Base-by-base conservation (phyloP, 2,888 invertebrate genomes). In the Mystacides longicornis region DNA sequence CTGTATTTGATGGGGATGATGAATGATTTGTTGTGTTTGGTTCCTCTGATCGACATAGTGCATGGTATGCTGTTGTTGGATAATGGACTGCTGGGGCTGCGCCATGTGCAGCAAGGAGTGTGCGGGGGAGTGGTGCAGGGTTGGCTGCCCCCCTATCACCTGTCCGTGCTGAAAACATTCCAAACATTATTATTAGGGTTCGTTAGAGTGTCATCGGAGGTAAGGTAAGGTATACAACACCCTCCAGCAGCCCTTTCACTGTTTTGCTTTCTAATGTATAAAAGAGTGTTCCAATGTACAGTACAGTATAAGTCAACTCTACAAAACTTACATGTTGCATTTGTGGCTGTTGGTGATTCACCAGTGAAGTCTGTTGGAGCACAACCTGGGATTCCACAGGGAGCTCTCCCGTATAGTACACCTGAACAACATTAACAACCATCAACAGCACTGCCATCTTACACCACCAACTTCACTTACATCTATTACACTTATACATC, bases 341-440 rank as follows among this genome's bases (percentile, higher is more conserved):
- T 42, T 59, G 59, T 68, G 73, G 67, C 66, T 75, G 69, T 65
- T 74, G 68, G 68, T 75, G 77, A 72, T 75, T 76, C 75, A 77
- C 74, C 71, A 75, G 65, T 70, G 77, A 76, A 72, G 76, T 74
- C 65, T 77, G 77, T 71, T 77, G 78, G 69, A 77, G 76, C 64
- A 77, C 76, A 70, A 77, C 75, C 71, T 77, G 77, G 68, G 75
- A 73, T 68, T 77, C 77, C 73, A 74, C 74, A 64, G 76, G 75
- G 67, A 76, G 72, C 70, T 76, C 75, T 67, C 77, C 76, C 66
- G 77, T 74, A 75, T 77, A 77, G 75, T 75, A 77, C 68, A 77
- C 77, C 77, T 77, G 57, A 46, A n/a, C n/a, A n/a, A n/a, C n/a
- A n/a, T n/a, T n/a, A n/a, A n/a, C n/a, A n/a, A n/a, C n/a, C n/a